These are phyloP conservation scores for Leptothorax acervorum DNA, from an alignment of 2,888 invertebrate species.

Conservation along the genomic window DNA sequence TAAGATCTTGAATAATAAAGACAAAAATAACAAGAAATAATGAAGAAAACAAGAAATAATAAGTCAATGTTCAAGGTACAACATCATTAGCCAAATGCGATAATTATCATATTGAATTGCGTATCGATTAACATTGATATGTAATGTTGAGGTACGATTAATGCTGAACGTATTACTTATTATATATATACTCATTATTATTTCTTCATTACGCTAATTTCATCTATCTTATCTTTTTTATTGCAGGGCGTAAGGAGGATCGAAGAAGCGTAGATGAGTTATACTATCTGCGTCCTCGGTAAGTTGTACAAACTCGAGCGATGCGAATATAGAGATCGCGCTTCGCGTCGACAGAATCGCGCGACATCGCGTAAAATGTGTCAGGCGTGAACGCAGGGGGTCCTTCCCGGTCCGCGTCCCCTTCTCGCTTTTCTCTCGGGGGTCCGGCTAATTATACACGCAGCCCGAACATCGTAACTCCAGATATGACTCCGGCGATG, in stretches of 20 bases:
- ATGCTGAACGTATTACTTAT: too few relatives aligned
- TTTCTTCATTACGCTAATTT: slow-evolving; percentile 13
- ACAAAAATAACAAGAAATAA: not conserved
- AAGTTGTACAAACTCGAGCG: slow-evolving; percentile 69
- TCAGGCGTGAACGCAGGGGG: slow-evolving; percentile 43
- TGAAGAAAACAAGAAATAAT: not conserved
- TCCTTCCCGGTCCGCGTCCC: slow-evolving; percentile 11
- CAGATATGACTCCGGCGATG: slow-evolving; percentile 29
- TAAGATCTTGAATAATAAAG: not conserved
- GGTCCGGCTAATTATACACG: slow-evolving; percentile 56
- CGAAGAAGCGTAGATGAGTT: slow-evolving; percentile 82
- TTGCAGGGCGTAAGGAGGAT: slow-evolving; percentile 79
- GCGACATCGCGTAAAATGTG: slow-evolving; percentile 58
- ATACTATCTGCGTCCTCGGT: slow-evolving; percentile 79
- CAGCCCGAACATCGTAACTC: slow-evolving; percentile 33
- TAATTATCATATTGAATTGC: slow-evolving; percentile 14
- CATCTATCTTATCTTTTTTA: slow-evolving; percentile 57
- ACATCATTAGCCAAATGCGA: not conserved
- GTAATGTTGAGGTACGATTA: not conserved
- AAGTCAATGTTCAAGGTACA: not conserved
- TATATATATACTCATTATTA: not conserved
- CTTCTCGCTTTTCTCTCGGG: slow-evolving; percentile 14
- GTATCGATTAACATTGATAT: not conserved
- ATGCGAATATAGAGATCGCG: slow-evolving; percentile 50
- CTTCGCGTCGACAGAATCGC: not conserved